A percentile compares a stretch with the other conserved stretches of the same genome.
Conservation (phyloP, 2,113 vertebrate genomes). For the Steatornis caripensis region DNA sequence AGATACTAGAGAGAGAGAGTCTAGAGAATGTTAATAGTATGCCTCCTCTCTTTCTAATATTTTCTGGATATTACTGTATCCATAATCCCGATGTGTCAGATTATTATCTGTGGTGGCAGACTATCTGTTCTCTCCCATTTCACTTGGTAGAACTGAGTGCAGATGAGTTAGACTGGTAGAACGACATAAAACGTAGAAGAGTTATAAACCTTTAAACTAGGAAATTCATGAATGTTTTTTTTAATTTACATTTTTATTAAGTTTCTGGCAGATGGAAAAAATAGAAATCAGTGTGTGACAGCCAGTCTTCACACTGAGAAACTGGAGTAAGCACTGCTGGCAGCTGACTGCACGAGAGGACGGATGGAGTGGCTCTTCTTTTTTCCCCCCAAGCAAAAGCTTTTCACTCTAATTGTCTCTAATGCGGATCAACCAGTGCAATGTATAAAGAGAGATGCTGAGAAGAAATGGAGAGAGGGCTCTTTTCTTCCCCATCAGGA, state of each 20-base stretch:
- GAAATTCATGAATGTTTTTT: not conserved
- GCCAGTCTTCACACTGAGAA: not conserved
- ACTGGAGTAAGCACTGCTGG: not conserved
- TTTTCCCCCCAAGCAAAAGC: not conserved
- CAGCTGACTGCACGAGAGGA: not conserved
- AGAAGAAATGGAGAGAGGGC: not conserved
- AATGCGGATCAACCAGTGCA: not conserved
- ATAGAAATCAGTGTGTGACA: not conserved
- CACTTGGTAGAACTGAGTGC: not conserved
- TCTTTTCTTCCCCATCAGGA: not conserved
- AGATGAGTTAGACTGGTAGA: not conserved
- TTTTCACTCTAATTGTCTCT: not conserved
- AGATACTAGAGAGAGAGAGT: not conserved
- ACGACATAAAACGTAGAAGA: not conserved
- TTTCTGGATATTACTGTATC: not conserved
- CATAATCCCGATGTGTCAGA: not conserved
- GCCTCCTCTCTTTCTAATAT: not conserved
- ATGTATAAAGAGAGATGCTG: not conserved
- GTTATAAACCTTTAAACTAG: not conserved
- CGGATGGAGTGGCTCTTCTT: not conserved
- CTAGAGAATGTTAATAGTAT: not conserved
- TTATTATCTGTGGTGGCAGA: not conserved
- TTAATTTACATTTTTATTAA: slow-evolving; percentile 54
- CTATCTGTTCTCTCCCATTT: not conserved
- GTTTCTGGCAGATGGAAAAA: slow-evolving; percentile 29